Percentiles rank a stretch among this genome's conserved stretches.
Conservation (phyloP, 2,888 invertebrate genomes). For the Salticus scenicus region DNA sequence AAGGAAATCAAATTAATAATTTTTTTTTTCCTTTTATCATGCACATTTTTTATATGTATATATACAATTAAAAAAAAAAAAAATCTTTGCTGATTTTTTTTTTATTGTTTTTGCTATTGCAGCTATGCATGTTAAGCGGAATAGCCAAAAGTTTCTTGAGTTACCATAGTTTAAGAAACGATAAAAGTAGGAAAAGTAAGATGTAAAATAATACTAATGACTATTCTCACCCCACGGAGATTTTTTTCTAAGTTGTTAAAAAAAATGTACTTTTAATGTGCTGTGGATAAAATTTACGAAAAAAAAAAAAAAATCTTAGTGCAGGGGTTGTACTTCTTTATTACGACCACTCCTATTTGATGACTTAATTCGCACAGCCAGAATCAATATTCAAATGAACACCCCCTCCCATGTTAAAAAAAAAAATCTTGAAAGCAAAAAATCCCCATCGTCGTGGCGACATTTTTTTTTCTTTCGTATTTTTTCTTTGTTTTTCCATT, state of each 20-base stretch:
- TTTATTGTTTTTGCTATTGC: too few species aligned
- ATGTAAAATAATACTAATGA: slow-evolving; percentile 39
- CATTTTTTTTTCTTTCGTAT: slow-evolving; percentile 28
- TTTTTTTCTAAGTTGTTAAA: neutral
- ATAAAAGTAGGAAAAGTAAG: slow-evolving; percentile 27
- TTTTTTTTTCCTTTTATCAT: too few species aligned
- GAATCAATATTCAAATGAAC: slow-evolving; percentile 70
- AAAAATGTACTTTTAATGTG: slow-evolving; percentile 30
- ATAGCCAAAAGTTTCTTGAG: slow-evolving; percentile 11
- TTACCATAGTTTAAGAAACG: slow-evolving; percentile 7
- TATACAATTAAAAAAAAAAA: too few species aligned
- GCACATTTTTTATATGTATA: too few species aligned
- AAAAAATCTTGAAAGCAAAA: slow-evolving; percentile 37
- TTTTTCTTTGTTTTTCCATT: slow-evolving; percentile 59
- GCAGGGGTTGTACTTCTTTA: slow-evolving; percentile 48
- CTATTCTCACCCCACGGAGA: slow-evolving; percentile 21
- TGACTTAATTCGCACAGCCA: slow-evolving; percentile 61
- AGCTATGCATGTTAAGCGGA: too few species aligned
- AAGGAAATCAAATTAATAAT: too few species aligned
- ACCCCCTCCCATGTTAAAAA: slow-evolving; percentile 26
- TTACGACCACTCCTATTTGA: slow-evolving; percentile 58
- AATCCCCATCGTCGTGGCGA: slow-evolving; percentile 57
- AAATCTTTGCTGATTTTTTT: too few species aligned
- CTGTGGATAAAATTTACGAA: neutral
- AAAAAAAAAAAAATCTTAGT: slow-evolving; percentile 21